Conservation (phyloP, 2,113 vertebrate genomes). For the Corythornis vintsioides region DNA sequence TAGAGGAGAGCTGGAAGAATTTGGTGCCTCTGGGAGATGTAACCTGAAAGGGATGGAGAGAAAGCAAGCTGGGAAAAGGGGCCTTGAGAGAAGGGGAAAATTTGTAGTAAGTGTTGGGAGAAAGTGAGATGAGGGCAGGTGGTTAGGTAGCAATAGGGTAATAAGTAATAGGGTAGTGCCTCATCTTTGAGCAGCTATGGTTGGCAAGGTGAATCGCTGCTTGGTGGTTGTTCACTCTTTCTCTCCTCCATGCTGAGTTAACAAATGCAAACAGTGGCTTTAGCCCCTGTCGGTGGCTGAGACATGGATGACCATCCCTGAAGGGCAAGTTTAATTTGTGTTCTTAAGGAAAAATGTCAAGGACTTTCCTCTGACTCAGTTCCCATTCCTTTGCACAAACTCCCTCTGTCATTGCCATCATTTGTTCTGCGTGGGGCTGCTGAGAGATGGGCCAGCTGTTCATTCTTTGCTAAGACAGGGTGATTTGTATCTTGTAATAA, state of each 20-base stretch:
- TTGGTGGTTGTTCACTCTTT: not conserved
- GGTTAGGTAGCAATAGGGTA: not conserved
- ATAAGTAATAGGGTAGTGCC: too few relatives aligned
- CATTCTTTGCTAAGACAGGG: not conserved
- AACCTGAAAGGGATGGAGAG: not conserved
- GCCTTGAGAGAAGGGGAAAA: not conserved
- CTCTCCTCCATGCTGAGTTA: not conserved
- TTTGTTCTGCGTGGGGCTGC: not conserved
- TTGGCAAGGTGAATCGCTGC: not conserved
- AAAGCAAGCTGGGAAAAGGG: not conserved
- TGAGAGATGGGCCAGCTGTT: slow-evolving; percentile 29
- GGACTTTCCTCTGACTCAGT: not conserved
- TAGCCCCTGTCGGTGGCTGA: not conserved
- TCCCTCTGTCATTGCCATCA: not conserved
- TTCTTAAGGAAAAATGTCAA: slow-evolving; percentile 6
- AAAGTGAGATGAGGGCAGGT: not conserved
- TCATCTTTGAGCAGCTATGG: not conserved
- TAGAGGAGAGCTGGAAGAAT: not conserved
- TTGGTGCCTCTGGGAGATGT: not conserved
- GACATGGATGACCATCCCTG: not conserved
- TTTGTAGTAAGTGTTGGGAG: not conserved
- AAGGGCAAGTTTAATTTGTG: not conserved
- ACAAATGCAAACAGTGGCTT: not conserved
- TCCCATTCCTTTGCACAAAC: not conserved
- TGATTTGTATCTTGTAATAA: not conserved